Percentiles rank a stretch among this genome's conserved stretches.
These are phyloP conservation scores for Holacanthus passer DNA, from an alignment of 2,113 vertebrate species.

Conservation along the genomic window DNA sequence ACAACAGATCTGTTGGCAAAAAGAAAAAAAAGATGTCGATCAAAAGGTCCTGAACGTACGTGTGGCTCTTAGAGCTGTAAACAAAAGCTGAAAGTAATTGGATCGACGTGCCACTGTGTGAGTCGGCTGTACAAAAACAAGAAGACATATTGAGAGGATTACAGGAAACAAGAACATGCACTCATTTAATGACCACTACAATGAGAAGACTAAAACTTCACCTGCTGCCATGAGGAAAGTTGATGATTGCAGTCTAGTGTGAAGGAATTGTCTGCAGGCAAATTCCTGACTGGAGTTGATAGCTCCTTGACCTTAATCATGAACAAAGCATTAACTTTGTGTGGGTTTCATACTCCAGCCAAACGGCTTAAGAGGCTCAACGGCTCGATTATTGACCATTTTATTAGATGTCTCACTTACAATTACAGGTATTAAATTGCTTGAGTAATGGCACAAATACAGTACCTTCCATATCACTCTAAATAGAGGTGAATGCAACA, in stretches of 20 bases:
- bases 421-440: conserved; percentile 11
- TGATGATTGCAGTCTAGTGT: not conserved
- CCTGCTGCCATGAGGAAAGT: conserved; percentile 37
- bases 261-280: conserved; percentile 35
- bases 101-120: conserved; percentile 46
- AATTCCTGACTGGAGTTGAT: conserved; percentile 11
- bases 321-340: conserved; percentile 34
- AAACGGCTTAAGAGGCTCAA: no score
- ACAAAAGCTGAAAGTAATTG: conserved; percentile 48
- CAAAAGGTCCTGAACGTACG: conserved; percentile 15
- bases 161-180: conserved; percentile 13
- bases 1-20: conserved; percentile 31
- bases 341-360: conserved; percentile 46
- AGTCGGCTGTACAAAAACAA: conserved; percentile 13
- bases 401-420: conserved; percentile 41
- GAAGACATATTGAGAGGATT: conserved; percentile 22
- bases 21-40: not conserved
- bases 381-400: conserved; percentile 34
- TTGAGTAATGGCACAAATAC: not conserved
- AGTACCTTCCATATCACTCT: not conserved
- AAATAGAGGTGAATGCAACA: not conserved
- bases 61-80: conserved; percentile 40
- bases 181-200: conserved; percentile 35
- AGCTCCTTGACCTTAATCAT: conserved; percentile 20
- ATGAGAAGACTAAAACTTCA: conserved; percentile 44